phyloP scores from a whole-genome alignment of 2,888 invertebrate species.

The Noctua janthe region DNA sequence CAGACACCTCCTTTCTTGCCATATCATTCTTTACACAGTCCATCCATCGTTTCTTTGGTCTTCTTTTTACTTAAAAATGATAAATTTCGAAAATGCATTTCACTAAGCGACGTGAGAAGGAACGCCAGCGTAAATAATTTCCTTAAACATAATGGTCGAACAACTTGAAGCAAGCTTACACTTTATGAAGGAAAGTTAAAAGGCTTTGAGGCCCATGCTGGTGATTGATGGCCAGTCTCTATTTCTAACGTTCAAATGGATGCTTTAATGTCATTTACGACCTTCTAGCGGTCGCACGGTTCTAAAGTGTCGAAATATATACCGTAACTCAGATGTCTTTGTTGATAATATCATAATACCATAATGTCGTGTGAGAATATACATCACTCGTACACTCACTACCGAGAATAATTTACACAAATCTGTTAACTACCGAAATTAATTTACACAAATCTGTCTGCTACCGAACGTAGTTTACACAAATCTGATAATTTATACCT shows the following conservation, averaged over 20 bases:
- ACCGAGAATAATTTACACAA: conserved; percentile 10
- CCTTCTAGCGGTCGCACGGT: conserved; percentile 47
- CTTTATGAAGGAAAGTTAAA: conserved; percentile 63
- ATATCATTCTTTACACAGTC: too few relatives aligned
- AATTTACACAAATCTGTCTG: conserved; percentile 36
- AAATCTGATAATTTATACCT: conserved; percentile 33
- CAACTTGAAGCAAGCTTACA: conserved; percentile 62
- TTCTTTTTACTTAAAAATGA: neutral
- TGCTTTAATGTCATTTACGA: conserved; percentile 65
- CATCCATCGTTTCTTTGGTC: too few relatives aligned
- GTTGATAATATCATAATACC: conserved; percentile 17
- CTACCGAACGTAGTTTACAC: conserved; percentile 22
- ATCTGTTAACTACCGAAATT: conserved; percentile 7
- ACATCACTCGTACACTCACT: neutral
- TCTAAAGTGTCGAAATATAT: conserved; percentile 54
- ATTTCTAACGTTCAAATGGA: conserved; percentile 60
- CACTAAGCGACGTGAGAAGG: conserved; percentile 31
- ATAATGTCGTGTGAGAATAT: conserved; percentile 10
- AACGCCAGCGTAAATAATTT: conserved; percentile 66
- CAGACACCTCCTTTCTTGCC: too few relatives aligned
- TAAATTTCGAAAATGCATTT: conserved; percentile 38
- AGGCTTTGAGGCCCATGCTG: conserved; percentile 63
- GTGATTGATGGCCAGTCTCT: conserved; percentile 72
- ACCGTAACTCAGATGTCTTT: conserved; percentile 31
- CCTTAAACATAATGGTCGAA: conserved; percentile 67